Conservation (phyloP, 2,888 invertebrate species). For the Colostygia pectinataria region DNA sequence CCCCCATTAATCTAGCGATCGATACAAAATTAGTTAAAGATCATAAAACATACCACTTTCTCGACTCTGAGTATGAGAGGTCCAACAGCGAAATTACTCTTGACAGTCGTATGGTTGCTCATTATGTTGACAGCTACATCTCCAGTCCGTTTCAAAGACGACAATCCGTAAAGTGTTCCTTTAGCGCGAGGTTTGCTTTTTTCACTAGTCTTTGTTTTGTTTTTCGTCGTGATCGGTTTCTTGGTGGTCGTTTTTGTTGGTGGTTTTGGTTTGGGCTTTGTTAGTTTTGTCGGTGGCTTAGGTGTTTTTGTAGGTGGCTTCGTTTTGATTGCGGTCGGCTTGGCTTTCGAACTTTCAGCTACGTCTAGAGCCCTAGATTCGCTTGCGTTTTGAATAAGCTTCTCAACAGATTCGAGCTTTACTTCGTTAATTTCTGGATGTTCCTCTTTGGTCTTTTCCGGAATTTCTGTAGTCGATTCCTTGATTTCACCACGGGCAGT, state of each 20-base stretch:
- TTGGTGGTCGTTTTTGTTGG: slow-evolving; percentile 62
- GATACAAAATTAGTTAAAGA: slow-evolving; percentile 9
- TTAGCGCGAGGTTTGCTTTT: slow-evolving; percentile 86
- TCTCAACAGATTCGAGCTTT: slow-evolving; percentile 39
- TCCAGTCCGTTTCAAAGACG: slow-evolving; percentile 89
- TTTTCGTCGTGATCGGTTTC: slow-evolving; percentile 59
- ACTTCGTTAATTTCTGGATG: slow-evolving; percentile 44
- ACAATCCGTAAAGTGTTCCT: slow-evolving; percentile 91
- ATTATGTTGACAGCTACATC: slow-evolving; percentile 91
- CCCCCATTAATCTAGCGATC: not conserved
- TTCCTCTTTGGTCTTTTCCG: slow-evolving; percentile 51
- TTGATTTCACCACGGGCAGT: slow-evolving; percentile 58
- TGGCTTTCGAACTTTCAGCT: slow-evolving; percentile 65
- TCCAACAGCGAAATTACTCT: slow-evolving; percentile 91
- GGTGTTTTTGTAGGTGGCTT: slow-evolving; percentile 52
- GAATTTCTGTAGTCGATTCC: slow-evolving; percentile 45
- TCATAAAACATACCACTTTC: slow-evolving; percentile 82
- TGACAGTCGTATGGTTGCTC: slow-evolving; percentile 91
- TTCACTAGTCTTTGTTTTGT: slow-evolving; percentile 64
- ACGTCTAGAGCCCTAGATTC: slow-evolving; percentile 66
- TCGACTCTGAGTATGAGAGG: slow-evolving; percentile 91
- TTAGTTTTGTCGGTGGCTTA: slow-evolving; percentile 54
- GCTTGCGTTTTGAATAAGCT: slow-evolving; percentile 32
- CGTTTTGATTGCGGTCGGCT: slow-evolving; percentile 53
- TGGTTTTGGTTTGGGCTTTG: slow-evolving; percentile 64